phyloP scores from a whole-genome alignment of 2,113 vertebrate species.

The Ardeotis arabs region DNA sequence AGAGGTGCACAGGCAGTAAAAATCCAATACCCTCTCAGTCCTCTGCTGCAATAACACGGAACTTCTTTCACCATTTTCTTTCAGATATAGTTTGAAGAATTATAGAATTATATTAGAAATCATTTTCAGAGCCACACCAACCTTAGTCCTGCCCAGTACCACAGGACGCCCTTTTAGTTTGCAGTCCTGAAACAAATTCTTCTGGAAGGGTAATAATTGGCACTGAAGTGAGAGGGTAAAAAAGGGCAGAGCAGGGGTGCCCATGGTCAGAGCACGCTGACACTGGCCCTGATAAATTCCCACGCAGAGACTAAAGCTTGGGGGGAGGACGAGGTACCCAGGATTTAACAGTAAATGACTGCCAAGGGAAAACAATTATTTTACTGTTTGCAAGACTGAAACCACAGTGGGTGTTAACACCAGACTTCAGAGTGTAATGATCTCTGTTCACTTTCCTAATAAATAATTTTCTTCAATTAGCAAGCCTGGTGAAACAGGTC shows the following conservation, averaged over 20 bases:
- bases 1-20: not conserved
- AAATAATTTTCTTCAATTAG: not conserved
- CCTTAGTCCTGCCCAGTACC: not conserved
- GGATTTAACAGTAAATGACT: not conserved
- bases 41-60: not conserved
- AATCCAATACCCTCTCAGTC: not conserved
- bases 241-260: not conserved
- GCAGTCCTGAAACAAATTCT: not conserved
- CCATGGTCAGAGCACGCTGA: fast-evolving
- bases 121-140: not conserved
- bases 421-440: not conserved
- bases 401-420: not conserved
- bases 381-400: not conserved
- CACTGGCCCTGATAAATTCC: not conserved
- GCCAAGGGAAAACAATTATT: not conserved
- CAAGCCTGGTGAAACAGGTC: not conserved
- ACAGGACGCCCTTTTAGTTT: not conserved
- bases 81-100: not conserved
- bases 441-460: not conserved
- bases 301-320: not conserved
- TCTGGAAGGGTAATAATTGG: not conserved
- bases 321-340: not conserved
- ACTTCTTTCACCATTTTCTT: not conserved
- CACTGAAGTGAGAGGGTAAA: not conserved
- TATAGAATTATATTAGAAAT: not conserved